Conservation (phyloP, 2,888 invertebrate species). For the Odontocolon sp. region DNA sequence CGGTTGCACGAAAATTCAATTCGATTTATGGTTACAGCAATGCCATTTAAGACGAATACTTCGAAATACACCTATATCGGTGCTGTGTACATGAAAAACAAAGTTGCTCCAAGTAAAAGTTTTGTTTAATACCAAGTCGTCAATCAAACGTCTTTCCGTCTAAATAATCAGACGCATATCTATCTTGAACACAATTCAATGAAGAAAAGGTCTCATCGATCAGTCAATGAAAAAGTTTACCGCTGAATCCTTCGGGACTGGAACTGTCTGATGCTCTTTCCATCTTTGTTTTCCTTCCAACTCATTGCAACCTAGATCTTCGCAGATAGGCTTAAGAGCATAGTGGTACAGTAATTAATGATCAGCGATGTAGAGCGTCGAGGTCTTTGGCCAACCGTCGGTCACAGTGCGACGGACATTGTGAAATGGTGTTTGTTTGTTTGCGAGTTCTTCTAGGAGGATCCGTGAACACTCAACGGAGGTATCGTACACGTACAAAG, state of each 20-base stretch:
- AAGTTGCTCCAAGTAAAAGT: neutral
- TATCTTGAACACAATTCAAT: slow-evolving; percentile 1
- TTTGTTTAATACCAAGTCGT: neutral
- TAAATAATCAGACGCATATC: neutral
- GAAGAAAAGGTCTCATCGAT: neutral
- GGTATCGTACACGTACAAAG: slow-evolving; percentile 52
- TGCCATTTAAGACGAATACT: no score
- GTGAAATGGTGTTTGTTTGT: slow-evolving; percentile 64
- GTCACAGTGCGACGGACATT: slow-evolving; percentile 46
- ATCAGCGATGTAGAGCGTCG: slow-evolving; percentile 18
- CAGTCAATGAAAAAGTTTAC: slow-evolving; percentile 6
- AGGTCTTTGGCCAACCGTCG: slow-evolving; percentile 22
- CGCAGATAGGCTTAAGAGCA: no score
- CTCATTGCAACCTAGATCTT: no score
- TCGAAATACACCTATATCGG: no score
- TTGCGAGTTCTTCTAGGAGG: slow-evolving; percentile 71
- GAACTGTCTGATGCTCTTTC: neutral
- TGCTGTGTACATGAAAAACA: neutral
- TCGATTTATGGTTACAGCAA: no score
- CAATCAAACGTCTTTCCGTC: neutral
- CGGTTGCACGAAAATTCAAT: neutral
- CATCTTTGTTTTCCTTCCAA: neutral
- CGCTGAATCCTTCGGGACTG: neutral
- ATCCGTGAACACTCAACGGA: slow-evolving; percentile 48
- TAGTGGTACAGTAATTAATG: slow-evolving; percentile 40